These are phyloP conservation scores for Mactra quadrangularis DNA, from an alignment of 1,140 invertebrate species.

Conservation along the genomic window DNA sequence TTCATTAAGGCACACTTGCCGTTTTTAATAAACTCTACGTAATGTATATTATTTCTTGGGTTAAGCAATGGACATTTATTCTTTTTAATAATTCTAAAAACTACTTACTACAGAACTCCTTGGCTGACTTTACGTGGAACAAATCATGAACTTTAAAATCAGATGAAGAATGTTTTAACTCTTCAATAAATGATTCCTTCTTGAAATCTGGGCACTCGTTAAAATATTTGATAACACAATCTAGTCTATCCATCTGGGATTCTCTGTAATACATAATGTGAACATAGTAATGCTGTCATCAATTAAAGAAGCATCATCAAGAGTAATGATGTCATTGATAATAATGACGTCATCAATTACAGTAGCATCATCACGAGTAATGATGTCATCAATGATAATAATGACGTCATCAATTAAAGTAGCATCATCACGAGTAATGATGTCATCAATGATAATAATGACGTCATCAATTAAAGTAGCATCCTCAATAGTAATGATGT, in stretches of 20 bases:
- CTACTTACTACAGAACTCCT: conserved; percentile 46
- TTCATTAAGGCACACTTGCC: too few relatives aligned
- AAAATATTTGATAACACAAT: conserved; percentile 41
- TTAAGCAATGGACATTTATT: too few relatives aligned
- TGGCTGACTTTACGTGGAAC: conserved; percentile 30
- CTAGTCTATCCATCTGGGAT: conserved; percentile 11
- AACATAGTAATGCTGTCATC: not conserved
- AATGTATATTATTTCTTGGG: too few relatives aligned
- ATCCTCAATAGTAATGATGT: too few relatives aligned
- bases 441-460: not conserved
- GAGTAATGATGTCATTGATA: not conserved
- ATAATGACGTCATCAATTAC: not conserved
- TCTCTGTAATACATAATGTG: conserved; percentile 20
- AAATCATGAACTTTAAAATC: conserved; percentile 20
- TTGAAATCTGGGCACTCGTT: conserved; percentile 19
- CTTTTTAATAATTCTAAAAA: too few relatives aligned
- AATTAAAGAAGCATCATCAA: not conserved
- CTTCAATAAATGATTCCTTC: conserved; percentile 16
- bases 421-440: too few relatives aligned
- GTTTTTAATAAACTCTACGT: too few relatives aligned
- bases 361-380: not conserved
- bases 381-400: not conserved
- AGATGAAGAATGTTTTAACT: conserved; percentile 1
- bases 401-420: too few relatives aligned
- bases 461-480: too few relatives aligned